Evolutionary conservation across 1,140 invertebrate genomes (phyloP).

Genomic region (Araneus ventricosus): DNA sequence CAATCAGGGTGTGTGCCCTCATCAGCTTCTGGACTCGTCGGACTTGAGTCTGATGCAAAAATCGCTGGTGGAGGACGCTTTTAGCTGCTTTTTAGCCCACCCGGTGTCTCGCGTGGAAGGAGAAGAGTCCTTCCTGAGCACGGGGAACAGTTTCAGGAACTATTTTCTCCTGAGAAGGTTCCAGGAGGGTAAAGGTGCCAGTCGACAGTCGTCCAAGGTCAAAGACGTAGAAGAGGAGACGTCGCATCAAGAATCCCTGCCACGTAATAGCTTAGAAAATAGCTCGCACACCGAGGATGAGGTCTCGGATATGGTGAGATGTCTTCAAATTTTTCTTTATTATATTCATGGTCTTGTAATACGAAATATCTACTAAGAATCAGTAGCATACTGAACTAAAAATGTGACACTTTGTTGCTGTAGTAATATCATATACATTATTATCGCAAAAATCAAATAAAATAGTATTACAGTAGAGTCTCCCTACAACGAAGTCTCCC

Average conservation of each 20-base stretch:
- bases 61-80: slow-evolving; percentile 79
- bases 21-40: slow-evolving; percentile 77
- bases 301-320: slow-evolving; percentile 41
- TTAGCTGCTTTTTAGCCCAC: slow-evolving; percentile 58
- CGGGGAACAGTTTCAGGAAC: slow-evolving; percentile 61
- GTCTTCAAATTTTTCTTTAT: background rate
- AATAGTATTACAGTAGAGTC: too few species aligned
- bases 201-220: slow-evolving; percentile 44
- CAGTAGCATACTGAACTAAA: fast-evolving
- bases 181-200: slow-evolving; percentile 15
- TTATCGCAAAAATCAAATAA: too few species aligned
- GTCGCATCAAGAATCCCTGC: slow-evolving; percentile 3
- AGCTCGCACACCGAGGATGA: slow-evolving; percentile 59
- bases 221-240: slow-evolving; percentile 46
- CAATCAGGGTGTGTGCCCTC: slow-evolving; percentile 80
- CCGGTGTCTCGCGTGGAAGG: slow-evolving; percentile 52
- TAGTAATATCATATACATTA: too few species aligned
- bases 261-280: slow-evolving; percentile 32
- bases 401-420: too few species aligned
- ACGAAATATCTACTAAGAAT: background rate
- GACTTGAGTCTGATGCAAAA: slow-evolving; percentile 81
- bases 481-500: too few species aligned
- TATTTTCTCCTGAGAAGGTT: slow-evolving; percentile 49
- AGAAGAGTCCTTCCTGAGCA: slow-evolving; percentile 54
- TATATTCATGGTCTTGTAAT: background rate